Evolutionary conservation across 2,797 vertebrate species (phyloP).

Genomic region (Streptopelia turtur): DNA sequence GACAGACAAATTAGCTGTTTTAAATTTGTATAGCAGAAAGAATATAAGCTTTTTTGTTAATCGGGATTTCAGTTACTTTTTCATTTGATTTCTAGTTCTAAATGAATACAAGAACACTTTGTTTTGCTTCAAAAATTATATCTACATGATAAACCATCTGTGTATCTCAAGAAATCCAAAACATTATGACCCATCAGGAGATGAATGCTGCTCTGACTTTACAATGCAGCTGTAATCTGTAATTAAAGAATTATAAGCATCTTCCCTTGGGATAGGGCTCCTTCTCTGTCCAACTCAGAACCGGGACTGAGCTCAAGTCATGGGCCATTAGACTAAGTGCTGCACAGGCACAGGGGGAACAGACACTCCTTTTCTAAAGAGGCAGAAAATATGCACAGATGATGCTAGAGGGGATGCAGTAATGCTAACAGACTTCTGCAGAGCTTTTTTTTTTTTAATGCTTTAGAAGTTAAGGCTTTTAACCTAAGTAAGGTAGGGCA

Average conservation of each 20-base stretch:
- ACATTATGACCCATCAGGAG: not conserved
- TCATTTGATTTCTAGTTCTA: not conserved
- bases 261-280: not conserved
- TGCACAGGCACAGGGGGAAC: not conserved
- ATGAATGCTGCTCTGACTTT: not conserved
- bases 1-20: not conserved
- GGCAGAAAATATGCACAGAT: not conserved
- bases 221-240: not conserved
- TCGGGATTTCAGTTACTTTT: not conserved
- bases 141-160: not conserved
- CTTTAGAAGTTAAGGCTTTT: conserved; percentile 3
- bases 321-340: conserved; percentile 10
- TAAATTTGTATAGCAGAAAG: not conserved
- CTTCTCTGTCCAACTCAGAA: not conserved
- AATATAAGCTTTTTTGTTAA: not conserved
- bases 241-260: not conserved
- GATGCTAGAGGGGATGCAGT: not conserved
- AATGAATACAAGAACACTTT: not conserved
- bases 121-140: not conserved
- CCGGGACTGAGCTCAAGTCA: not conserved
- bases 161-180: conserved; percentile 1
- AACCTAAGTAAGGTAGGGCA: not conserved
- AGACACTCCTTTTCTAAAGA: not conserved
- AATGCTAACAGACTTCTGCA: not conserved
- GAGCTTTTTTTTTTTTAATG: not conserved